A percentile compares a stretch with the other conserved stretches of the same genome.
Evolutionary conservation across 2,888 invertebrate species (phyloP).

Genomic region (Campaea margaritaria): DNA sequence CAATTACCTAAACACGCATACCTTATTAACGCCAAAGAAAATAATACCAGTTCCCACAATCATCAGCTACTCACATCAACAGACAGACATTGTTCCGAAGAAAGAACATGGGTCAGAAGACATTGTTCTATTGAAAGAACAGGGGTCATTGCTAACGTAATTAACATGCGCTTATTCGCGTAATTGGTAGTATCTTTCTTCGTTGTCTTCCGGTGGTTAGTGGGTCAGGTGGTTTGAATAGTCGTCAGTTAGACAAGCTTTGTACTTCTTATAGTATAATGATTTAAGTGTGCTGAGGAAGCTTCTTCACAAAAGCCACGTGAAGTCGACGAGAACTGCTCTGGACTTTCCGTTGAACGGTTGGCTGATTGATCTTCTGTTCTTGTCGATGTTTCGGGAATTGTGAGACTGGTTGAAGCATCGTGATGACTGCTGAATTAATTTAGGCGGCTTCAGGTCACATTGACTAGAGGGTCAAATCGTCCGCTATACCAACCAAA

Average conservation of each 20-base stretch:
- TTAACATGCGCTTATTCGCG: slow-evolving; percentile 22
- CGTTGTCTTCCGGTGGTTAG: slow-evolving; percentile 11
- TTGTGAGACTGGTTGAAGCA: too few relatives aligned
- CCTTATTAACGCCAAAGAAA: slow-evolving; percentile 12
- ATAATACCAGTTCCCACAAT: slow-evolving; percentile 11
- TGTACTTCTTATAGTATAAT: not conserved
- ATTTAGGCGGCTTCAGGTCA: too few relatives aligned
- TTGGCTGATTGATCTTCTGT: too few relatives aligned
- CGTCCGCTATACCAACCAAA: too few relatives aligned
- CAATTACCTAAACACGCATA: not conserved
- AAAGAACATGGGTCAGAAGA: slow-evolving; percentile 16
- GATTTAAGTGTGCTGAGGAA: too few relatives aligned
- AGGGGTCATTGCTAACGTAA: slow-evolving; percentile 28
- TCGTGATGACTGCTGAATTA: too few relatives aligned
- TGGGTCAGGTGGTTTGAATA: slow-evolving; percentile 12
- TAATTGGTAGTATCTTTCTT: slow-evolving; percentile 28
- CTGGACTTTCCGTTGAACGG: too few relatives aligned
- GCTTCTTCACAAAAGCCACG: too few relatives aligned
- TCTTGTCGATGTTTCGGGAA: too few relatives aligned
- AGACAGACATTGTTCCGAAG: slow-evolving; percentile 12
- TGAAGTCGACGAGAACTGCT: too few relatives aligned
- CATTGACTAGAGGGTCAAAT: too few relatives aligned
- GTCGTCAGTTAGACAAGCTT: not conserved
- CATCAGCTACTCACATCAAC: slow-evolving; percentile 1
- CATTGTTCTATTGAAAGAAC: slow-evolving; percentile 24